Base-by-base conservation (phyloP, 2,888 invertebrate genomes). In the Stramonita haemastoma region DNA sequence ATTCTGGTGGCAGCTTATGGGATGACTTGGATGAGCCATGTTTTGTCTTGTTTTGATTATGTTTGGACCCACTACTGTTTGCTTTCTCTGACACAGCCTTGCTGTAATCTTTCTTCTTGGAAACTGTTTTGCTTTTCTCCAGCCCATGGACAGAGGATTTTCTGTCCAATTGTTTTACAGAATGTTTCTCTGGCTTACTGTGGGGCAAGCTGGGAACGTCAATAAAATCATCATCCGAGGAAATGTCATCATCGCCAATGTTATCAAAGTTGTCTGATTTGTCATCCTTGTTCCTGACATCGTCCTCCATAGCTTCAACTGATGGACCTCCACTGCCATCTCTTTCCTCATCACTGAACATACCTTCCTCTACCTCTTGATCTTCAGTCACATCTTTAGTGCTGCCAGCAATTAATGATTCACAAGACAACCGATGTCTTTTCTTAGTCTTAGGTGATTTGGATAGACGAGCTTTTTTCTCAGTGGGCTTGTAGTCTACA, bases 311-410 rank as follows among this genome's bases (percentile, higher is more conserved):
- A n/a, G 70, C 73, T n/a, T 84, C 70, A 0, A 81, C 84, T 2
- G 88, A 90, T 15, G 32, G 73, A 15, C 89, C 89, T 36, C 84
- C 86, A 34, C 81, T 86, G 15, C 77, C 86, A 17, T 90, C 90
- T 60, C 85, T 86, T 86, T 91, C 93, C 19, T 92, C 93, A 83
- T 93, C 93, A 92, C 92, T 93, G 86, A 91, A 92, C 36, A 91
- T 90, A 22, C 90, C 91, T 29, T 92, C 92, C 85, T 88, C 90
- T 36, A 32, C 22, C 17, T 86, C 89, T 57, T 89, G 86, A 57
- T 34, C 86, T n/a, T 89, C 89, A 73, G 57, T 81, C 73, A 36
- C 60, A 77, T 11, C 85, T n/a, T 73, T 34, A 26, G 34, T 57
- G 15, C 34, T 86, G n/a, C 36, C 46, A 46, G 29, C 86, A 29